Base-by-base conservation (phyloP, 2,113 vertebrate species). In the Synchiropus splendidus region DNA sequence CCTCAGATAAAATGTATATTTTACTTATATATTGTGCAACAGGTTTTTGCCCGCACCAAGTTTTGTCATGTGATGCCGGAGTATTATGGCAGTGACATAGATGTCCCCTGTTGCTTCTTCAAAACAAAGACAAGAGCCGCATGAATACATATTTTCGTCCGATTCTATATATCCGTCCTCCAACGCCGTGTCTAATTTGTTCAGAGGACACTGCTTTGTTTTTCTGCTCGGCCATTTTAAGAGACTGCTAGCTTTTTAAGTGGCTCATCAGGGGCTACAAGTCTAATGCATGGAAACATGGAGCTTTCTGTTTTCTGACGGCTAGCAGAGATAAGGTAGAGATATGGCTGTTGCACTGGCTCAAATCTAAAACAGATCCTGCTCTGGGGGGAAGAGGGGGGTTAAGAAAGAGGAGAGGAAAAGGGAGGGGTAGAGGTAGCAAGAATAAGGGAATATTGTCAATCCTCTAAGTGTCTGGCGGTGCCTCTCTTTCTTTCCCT, bases 281-380 rank as follows among this genome's bases (percentile, higher is more conserved):
- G 75, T 75, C 75, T 80, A 82, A 82, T 79, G 69, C 74, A 79
- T 68, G 80, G 75, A 82, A 80, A 74, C 77, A 79, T 61, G 64
- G 67, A 63, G 75, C 70, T 75, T 70, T 77, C 67, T 77, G 72
- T 80, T 78, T 79, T 77, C 70, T 80, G 80, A 80, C 77, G 67
- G 74, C 74, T 51, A 74, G 72, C 75, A 69, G 49, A 80, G 79
- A 82, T 85, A 83, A 85, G 75, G 73, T 53, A 67, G 70, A 78
- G 77, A 77, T 83, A 78, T 71, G 70, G 61, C 70, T 72, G 61
- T 64, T 53, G 72, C 69, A 58, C 70, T 72, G 67, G 68, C 72
- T 75, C 61, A 79, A 77, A 81, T 78, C 68, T 72, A 80, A 83
- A 80, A 73, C 67, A 79, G 81, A 74, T 72, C 61, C 65, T 11